Percentiles rank a stretch among this genome's conserved stretches.
Conservation (phyloP, 1,140 invertebrate genomes). For the Conus betulinus region DNA sequence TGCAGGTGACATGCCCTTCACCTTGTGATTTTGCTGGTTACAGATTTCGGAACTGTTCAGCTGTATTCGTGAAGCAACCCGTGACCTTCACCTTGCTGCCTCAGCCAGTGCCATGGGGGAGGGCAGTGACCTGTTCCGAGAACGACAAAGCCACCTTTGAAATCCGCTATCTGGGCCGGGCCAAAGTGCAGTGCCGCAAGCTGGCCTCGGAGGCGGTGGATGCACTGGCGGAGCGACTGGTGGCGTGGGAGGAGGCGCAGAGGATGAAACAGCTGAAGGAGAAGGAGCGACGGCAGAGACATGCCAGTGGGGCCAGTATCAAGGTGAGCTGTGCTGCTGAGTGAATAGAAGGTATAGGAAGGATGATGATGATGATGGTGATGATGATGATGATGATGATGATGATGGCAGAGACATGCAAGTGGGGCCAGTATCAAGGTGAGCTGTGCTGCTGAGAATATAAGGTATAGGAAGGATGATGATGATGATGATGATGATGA, state of each 20-base stretch:
- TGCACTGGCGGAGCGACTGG: constrained; percentile 90
- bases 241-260: constrained; percentile 85
- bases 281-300: constrained; percentile 48
- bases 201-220: constrained; percentile 93
- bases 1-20: too few species aligned
- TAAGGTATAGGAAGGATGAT: constrained; percentile 29
- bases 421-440: constrained; percentile 63
- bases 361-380: constrained; percentile 78
- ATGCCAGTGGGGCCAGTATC: constrained; percentile 69
- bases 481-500: too few species aligned
- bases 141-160: constrained; percentile 44
- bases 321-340: constrained; percentile 83
- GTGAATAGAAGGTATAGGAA: constrained; percentile 80
- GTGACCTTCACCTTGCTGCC: constrained; percentile 54
- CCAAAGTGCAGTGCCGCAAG: constrained; percentile 80
- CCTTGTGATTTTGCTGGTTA: too few species aligned
- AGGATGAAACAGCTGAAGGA: constrained; percentile 51
- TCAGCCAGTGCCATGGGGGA: constrained; percentile 38
- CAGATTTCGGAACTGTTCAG: constrained; percentile 67
- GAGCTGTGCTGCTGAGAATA: constrained; percentile 79
- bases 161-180: constrained; percentile 66
- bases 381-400: too few species aligned
- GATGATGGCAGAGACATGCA: constrained; percentile 48
- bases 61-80: constrained; percentile 71
- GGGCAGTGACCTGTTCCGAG: constrained; percentile 29